Evolutionary conservation across 2,888 invertebrate genomes (phyloP).

Genomic region (Amphipyra tragopoginis): DNA sequence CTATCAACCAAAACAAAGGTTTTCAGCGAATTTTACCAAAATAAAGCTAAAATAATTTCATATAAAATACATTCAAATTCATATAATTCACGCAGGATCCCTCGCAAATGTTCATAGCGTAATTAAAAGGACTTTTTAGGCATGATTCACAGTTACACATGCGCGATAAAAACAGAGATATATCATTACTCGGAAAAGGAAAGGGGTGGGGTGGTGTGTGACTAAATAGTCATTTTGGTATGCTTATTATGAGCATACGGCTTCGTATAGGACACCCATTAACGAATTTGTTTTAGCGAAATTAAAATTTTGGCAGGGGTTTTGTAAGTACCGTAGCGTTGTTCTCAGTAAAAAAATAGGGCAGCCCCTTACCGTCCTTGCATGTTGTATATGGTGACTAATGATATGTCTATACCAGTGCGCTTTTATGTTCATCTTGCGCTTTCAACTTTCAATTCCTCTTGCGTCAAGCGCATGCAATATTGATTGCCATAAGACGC

Average conservation of each 20-base stretch:
- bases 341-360: too few relatives aligned
- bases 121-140: slow-evolving; percentile 59
- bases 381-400: too few relatives aligned
- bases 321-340: too few relatives aligned
- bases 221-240: slow-evolving; percentile 61
- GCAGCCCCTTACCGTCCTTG: too few relatives aligned
- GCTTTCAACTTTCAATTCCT: too few relatives aligned
- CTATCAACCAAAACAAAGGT: slow-evolving; percentile 1
- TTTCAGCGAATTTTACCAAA: slow-evolving; percentile 1
- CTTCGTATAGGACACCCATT: slow-evolving; percentile 51
- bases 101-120: slow-evolving; percentile 51
- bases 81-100: slow-evolving; percentile 47
- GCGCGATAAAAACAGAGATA: slow-evolving; percentile 64
- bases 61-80: slow-evolving; percentile 44
- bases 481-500: too few relatives aligned
- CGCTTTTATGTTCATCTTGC: too few relatives aligned
- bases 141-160: slow-evolving; percentile 61
- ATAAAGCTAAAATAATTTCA: slow-evolving; percentile 32
- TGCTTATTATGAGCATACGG: slow-evolving; percentile 52
- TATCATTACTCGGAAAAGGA: slow-evolving; percentile 59
- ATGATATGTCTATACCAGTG: too few relatives aligned
- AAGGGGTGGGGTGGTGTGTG: slow-evolving; percentile 39
- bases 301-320: slow-evolving; percentile 36
- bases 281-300: slow-evolving; percentile 50
- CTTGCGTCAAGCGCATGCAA: too few relatives aligned